Conservation (phyloP, 2,888 invertebrate species). For the Graphium colonna region DNA sequence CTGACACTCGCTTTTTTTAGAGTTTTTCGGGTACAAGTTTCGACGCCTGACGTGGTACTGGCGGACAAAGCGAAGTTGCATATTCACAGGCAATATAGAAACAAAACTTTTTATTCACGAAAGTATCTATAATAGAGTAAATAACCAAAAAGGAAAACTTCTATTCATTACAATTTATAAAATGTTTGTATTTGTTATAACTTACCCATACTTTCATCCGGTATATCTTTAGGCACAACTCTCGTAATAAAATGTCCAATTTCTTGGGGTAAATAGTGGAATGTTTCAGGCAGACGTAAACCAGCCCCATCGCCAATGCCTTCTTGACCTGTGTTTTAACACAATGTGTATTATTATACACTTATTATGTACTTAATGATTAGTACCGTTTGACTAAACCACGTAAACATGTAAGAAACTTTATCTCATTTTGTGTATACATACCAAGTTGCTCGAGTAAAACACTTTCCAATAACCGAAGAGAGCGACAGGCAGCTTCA, state of each 20-base stretch:
- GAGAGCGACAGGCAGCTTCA: slow-evolving; percentile 86
- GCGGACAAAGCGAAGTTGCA: too few relatives aligned
- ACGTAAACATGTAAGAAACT: too few relatives aligned
- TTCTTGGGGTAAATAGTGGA: slow-evolving; percentile 86
- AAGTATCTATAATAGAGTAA: background rate
- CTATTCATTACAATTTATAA: background rate
- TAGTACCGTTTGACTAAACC: too few relatives aligned
- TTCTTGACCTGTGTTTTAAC: slow-evolving; percentile 68
- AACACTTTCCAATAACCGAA: slow-evolving; percentile 83
- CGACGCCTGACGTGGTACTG: too few relatives aligned
- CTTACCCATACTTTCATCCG: slow-evolving; percentile 85
- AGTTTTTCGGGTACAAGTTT: too few relatives aligned
- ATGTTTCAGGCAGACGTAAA: slow-evolving; percentile 82
- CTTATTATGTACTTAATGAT: too few relatives aligned
- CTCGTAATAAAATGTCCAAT: slow-evolving; percentile 89
- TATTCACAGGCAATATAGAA: too few relatives aligned
- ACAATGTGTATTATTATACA: too few relatives aligned
- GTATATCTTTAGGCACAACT: slow-evolving; percentile 83
- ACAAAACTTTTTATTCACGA: too few relatives aligned
- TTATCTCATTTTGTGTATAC: too few relatives aligned
- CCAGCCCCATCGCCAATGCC: slow-evolving; percentile 73
- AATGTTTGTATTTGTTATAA: slow-evolving; percentile 22
- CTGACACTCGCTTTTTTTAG: too few relatives aligned
- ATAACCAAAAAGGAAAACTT: background rate
- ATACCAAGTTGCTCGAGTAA: slow-evolving; percentile 80